Evolutionary conservation across 2,888 invertebrate genomes (phyloP), one percentile per base, ranked within the genome.

Genomic region (Saturnia pavonia): DNA sequence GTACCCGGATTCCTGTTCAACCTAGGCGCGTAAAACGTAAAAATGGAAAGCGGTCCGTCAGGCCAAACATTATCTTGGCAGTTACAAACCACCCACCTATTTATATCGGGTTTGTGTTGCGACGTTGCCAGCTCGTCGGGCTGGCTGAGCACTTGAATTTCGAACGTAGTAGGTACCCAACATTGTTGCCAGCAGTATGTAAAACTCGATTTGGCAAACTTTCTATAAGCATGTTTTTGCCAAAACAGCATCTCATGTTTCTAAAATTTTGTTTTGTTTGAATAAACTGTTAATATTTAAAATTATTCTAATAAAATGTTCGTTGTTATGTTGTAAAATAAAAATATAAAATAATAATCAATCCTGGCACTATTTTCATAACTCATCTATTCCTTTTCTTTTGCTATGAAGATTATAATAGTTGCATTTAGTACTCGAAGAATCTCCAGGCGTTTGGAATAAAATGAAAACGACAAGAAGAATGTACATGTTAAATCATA

Each of bases 111-210:
- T 71, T 51, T 54, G 68, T 67, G 60, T 54, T 40, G 79, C 79
- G 79, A 74, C 79, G 79, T 77, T 80, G 80, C 80, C 80, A 75
- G 75, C 72, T 75, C 76, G 73, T 48, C 70, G 40, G 67, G 45
- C 65, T 67, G 69, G 68, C 70, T 71, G 70, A 71, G 57, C 51
- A 70, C 45, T 73, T 72, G 73, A 70, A 70, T 72, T 74, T 73
- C 75, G 72, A 71, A 69, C 72, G 72, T 60, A 67, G 67, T 69
- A 69, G 48, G 68, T 68, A 54, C 34, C 57, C 43, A 68, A 68
- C 68, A 68, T 71, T 71, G 71, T 71, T 71, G 71, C 71, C 71
- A 71, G 65, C 70, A 65, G 65, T 40, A 40, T 63, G 40, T 22
- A 40, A 40, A 65, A 65, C 65, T 40, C 40, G 65, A 65, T 65